Conservation (phyloP, 2,797 vertebrate genomes). For the Epinephelus awoara region DNA sequence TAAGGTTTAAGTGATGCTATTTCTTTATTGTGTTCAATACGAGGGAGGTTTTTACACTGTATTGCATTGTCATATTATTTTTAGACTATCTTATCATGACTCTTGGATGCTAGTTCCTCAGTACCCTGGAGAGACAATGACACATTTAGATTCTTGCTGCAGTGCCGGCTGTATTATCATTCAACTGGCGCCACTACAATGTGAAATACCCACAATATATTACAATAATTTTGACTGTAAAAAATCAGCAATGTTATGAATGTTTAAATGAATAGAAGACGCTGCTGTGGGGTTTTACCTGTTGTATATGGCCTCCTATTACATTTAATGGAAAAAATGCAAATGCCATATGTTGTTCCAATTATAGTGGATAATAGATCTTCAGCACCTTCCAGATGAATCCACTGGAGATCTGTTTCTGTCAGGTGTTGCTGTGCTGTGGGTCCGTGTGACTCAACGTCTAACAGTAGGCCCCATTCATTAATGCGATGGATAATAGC, state of each 20-base stretch:
- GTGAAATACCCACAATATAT: background rate
- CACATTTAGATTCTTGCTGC: slow-evolving; percentile 36
- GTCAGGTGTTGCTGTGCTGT: slow-evolving; percentile 45
- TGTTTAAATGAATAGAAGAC: background rate
- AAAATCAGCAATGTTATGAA: background rate
- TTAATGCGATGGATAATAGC: slow-evolving; percentile 68
- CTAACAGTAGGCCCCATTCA: slow-evolving; percentile 67
- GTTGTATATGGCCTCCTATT: background rate
- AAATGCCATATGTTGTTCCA: slow-evolving; percentile 12
- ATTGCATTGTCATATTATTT: background rate
- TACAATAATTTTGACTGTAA: no score
- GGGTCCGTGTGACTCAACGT: slow-evolving; percentile 55
- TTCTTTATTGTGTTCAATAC: background rate
- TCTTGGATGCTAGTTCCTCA: slow-evolving; percentile 2
- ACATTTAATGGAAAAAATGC: slow-evolving; percentile 37
- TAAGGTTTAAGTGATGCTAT: background rate
- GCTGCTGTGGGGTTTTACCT: background rate
- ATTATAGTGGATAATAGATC: slow-evolving; percentile 20
- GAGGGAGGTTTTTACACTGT: background rate
- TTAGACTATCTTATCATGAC: slow-evolving; percentile 5
- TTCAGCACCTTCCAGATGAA: slow-evolving; percentile 36
- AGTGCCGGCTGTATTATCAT: slow-evolving; percentile 30
- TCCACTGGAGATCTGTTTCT: slow-evolving; percentile 40
- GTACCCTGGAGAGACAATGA: slow-evolving; percentile 31
- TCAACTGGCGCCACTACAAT: slow-evolving; percentile 12